Conservation (phyloP, 2,888 invertebrate genomes). For the Labia minor region DNA sequence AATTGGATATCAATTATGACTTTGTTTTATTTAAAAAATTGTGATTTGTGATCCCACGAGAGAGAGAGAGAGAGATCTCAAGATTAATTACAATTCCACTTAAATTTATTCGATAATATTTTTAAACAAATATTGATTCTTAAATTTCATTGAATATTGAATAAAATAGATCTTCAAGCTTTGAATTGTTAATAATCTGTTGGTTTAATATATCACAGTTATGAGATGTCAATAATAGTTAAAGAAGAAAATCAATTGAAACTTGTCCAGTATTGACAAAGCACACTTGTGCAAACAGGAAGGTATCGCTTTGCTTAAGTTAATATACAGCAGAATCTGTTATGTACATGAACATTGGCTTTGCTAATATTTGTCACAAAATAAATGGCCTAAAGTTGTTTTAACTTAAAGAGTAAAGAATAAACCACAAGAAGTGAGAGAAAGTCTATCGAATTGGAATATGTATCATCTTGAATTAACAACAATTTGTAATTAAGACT, state of each 20-base stretch:
- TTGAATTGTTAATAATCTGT: no score
- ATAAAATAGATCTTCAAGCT: no score
- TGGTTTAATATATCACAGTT: not conserved
- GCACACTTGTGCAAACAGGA: slow-evolving; percentile 3
- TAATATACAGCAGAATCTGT: not conserved
- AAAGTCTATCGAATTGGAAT: not conserved
- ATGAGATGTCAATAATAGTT: not conserved
- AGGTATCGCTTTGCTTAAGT: not conserved
- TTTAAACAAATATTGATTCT: no score
- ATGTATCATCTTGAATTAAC: not conserved
- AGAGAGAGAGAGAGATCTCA: no score
- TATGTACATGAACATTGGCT: not conserved
- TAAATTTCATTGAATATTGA: no score
- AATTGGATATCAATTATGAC: no score
- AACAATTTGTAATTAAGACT: not conserved
- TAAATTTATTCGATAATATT: no score
- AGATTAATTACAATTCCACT: no score
- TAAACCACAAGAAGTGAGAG: not conserved
- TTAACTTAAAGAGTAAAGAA: not conserved
- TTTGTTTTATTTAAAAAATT: no score
- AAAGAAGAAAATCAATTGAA: not conserved
- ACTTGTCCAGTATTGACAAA: not conserved
- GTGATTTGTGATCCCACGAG: no score
- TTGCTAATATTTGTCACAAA: not conserved
- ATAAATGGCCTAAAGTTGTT: not conserved